Base-by-base conservation (phyloP, 2,113 vertebrate species). In the Apteryx mantelli region DNA sequence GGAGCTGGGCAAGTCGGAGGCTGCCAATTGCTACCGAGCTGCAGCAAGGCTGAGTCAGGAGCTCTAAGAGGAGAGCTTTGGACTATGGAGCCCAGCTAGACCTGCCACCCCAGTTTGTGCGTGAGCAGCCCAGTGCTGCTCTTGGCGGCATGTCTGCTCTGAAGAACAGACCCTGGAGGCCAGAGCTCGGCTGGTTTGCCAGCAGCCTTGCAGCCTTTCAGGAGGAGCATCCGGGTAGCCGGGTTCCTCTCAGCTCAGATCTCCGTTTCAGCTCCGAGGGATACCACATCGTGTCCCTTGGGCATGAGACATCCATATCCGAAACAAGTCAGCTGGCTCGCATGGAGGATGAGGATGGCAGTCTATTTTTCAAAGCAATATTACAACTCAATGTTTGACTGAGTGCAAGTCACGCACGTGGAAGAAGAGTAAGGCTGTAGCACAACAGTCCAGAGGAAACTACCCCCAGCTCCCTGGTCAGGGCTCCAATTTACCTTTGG, bases 391-490 rank as follows among this genome's bases (percentile, higher is more conserved):
- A 18, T 18, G 64, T 20, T 60, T 60, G 60, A 19, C 52, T 42
- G 30, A 20, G 22, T 15, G 65, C 26, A 26, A 42, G 40, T 40
- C 64, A 68, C 26, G 48, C 60, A 26, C 3, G 3, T 4, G 36
- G 38, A 53, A 32, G 7, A 76, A 36, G 38, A 3, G 5, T 44
- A 34, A 36, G 36, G 26, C 18, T 26, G 40, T 34, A 28, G 58
- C 48, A 56, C 25, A 63, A 81, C 14, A 58, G 40, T 4, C 0
- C 28, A 52, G 77, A 58, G 73, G 42, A 69, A 50, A 32, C 60
- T 15, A 40, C 13, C 34, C 61, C 63, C 8, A 40, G n/a, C 53
- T 60, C n/a, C n/a, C 18, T 0, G 2, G 14, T 30, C n/a, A 1
- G 5, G 28, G 21, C 42, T 69, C 36, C 30, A 18, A n/a, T 30